These are phyloP conservation scores for Porites rus DNA, from an alignment of 92 coral and sea anemone genomes.

Conservation along the genomic window DNA sequence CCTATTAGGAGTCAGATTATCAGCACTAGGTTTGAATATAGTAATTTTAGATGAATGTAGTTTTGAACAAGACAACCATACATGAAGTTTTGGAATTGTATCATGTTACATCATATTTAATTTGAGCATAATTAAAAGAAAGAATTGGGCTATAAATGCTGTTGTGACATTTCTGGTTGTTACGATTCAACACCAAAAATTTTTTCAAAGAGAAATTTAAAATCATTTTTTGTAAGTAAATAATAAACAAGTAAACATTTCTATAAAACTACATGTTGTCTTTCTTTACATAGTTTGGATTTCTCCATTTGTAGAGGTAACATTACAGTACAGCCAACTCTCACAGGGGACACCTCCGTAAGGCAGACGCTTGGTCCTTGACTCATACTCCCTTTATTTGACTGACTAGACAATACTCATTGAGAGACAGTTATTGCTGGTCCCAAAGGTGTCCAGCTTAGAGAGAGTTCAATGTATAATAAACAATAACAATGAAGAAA, in stretches of 20 bases:
- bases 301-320: not conserved
- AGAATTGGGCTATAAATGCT: not conserved
- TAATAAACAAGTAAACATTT: too few species aligned
- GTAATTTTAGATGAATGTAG: too few species aligned
- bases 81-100: too few species aligned
- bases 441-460: slow-evolving; percentile 11
- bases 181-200: too few species aligned
- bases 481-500: slow-evolving; percentile 21
- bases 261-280: not conserved
- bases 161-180: not conserved
- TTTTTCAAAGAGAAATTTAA: too few species aligned
- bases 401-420: not conserved
- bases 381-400: not conserved
- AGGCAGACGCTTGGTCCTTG: not conserved
- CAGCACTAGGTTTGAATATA: too few species aligned
- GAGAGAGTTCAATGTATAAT: slow-evolving; percentile 2
- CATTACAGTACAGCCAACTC: too few species aligned
- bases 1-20: too few species aligned
- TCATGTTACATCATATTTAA: too few species aligned
- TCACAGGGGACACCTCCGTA: too few species aligned
- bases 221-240: too few species aligned
- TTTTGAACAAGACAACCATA: too few species aligned
- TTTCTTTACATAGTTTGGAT: not conserved
- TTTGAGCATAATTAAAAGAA: not conserved
- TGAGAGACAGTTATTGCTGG: slow-evolving; percentile 8